A percentile compares a stretch with the other conserved stretches of the same genome.
Evolutionary conservation across 2,888 invertebrate genomes (phyloP).

Genomic region (Agelastica alni): DNA sequence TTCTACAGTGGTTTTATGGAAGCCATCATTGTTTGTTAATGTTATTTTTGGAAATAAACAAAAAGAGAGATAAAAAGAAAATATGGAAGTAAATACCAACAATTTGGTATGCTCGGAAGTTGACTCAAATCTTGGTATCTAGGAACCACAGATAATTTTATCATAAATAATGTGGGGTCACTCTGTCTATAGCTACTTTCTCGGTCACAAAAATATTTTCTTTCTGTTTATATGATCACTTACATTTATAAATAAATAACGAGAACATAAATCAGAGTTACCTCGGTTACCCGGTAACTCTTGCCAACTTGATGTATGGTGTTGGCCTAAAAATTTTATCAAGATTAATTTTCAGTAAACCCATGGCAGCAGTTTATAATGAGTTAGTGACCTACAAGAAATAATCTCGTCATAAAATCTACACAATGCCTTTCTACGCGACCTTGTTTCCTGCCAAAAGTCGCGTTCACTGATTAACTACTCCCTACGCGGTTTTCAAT

Average conservation of each 20-base stretch:
- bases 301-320: conserved; percentile 22
- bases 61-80: too few relatives aligned
- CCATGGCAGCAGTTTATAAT: conserved; percentile 8
- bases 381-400: conserved; percentile 19
- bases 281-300: conserved; percentile 11
- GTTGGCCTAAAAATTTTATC: conserved; percentile 26
- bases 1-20: too few relatives aligned
- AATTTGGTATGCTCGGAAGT: too few relatives aligned
- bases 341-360: conserved; percentile 21
- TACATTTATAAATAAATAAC: neutral
- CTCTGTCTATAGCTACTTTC: neutral
- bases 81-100: too few relatives aligned
- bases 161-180: too few relatives aligned
- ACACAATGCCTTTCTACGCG: conserved; percentile 8
- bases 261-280: conserved; percentile 1
- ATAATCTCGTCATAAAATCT: conserved; percentile 16
- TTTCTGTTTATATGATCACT: neutral
- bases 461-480: conserved; percentile 10
- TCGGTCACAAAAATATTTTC: neutral
- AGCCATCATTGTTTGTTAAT: too few relatives aligned
- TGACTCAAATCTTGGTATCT: too few relatives aligned
- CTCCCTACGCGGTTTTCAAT: too few relatives aligned
- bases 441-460: conserved; percentile 23
- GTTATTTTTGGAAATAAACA: too few relatives aligned
- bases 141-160: too few relatives aligned